Evolutionary conservation across 2,888 invertebrate genomes (phyloP).

Genomic region (Pinctada fucata): DNA sequence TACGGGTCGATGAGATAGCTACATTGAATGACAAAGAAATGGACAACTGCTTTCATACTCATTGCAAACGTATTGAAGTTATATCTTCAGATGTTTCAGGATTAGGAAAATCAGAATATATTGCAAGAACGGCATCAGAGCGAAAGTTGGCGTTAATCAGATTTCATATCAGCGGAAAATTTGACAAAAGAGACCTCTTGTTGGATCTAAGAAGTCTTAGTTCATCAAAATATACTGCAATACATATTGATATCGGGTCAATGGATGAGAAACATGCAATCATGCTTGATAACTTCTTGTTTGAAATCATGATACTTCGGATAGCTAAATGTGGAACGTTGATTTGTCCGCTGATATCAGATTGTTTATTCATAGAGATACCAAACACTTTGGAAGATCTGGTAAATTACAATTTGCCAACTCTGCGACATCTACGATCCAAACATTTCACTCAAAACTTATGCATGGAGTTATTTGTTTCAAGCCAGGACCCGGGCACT

Average conservation of each 20-base stretch:
- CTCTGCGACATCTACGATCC: conserved; percentile 47
- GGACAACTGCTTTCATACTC: conserved; percentile 11
- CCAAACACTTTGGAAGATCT: conserved; percentile 54
- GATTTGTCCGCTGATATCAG: conserved; percentile 34
- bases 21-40: conserved; percentile 26
- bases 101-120: conserved; percentile 50
- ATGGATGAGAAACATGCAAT: conserved; percentile 39
- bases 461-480: conserved; percentile 39
- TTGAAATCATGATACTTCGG: conserved; percentile 56
- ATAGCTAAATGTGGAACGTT: conserved; percentile 35
- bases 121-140: conserved; percentile 40
- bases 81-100: conserved; percentile 55
- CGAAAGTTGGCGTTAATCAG: conserved; percentile 27
- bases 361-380: conserved; percentile 50
- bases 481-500: conserved; percentile 50
- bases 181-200: conserved; percentile 40
- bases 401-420: conserved; percentile 51
- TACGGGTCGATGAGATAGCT: conserved; percentile 15
- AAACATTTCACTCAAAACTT: conserved; percentile 45
- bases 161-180: conserved; percentile 56
- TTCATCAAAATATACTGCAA: conserved; percentile 35
- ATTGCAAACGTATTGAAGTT: conserved; percentile 41
- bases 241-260: conserved; percentile 57
- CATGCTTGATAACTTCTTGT: conserved; percentile 51
- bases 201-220: conserved; percentile 34